Conservation (phyloP, 2,797 vertebrate species). For the Nyctalus aviator region DNA sequence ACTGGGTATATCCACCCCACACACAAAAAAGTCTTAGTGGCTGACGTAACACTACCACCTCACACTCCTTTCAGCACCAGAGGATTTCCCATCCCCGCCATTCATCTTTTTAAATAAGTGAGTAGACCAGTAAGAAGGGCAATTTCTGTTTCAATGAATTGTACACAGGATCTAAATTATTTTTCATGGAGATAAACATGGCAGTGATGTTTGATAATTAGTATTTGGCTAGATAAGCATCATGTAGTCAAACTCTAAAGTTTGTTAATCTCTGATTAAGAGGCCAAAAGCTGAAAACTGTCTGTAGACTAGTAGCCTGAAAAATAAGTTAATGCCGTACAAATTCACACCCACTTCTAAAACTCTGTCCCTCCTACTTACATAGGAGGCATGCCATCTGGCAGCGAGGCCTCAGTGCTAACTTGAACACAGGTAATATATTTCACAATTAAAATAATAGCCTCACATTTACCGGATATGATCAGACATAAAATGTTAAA, state of each 20-base stretch:
- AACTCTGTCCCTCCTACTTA: not conserved
- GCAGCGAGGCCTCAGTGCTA: not conserved
- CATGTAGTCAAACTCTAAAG: not conserved
- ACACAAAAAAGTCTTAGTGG: not conserved
- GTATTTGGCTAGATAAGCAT: not conserved
- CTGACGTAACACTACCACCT: not conserved
- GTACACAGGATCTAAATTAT: not conserved
- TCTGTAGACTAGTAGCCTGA: not conserved
- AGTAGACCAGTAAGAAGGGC: not conserved
- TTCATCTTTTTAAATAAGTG: conserved; percentile 46
- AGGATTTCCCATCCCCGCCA: not conserved
- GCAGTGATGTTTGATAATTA: conserved; percentile 4
- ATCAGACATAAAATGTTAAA: conserved; percentile 65
- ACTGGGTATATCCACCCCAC: not conserved
- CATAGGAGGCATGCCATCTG: not conserved
- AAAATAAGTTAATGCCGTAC: conserved; percentile 12
- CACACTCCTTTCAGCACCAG: not conserved
- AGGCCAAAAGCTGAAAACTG: not conserved
- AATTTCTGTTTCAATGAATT: not conserved
- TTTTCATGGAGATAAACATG: conserved; percentile 23
- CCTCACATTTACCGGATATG: conserved; percentile 40
- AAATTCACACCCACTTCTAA: not conserved
- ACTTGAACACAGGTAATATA: conserved; percentile 63
- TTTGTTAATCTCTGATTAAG: conserved; percentile 48
- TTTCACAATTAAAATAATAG: conserved; percentile 69